Percentiles rank a stretch among this genome's conserved stretches.
Conservation (phyloP, 37 sponge, comb jelly and placozoan genomes). For the Aphrocallistes beatrix region DNA sequence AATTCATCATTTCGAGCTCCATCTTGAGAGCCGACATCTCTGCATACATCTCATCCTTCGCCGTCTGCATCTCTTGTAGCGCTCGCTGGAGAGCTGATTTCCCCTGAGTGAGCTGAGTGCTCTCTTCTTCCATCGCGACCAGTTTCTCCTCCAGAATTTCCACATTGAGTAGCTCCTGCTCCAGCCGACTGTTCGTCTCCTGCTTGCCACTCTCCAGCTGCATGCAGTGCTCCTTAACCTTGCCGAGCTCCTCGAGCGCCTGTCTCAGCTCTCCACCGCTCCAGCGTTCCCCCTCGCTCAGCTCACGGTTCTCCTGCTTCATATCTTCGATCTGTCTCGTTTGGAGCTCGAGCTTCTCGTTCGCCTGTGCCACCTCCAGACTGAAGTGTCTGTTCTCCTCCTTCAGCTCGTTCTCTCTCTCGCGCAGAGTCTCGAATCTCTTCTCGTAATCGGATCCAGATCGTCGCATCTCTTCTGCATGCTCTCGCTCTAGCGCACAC, state of each 20-base stretch:
- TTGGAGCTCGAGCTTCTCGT: background rate
- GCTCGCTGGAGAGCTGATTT: background rate
- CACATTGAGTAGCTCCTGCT: background rate
- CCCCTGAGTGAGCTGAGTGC: background rate
- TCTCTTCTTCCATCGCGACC: background rate
- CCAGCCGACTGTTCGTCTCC: background rate
- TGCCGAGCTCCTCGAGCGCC: conserved; percentile 15
- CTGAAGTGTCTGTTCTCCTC: background rate
- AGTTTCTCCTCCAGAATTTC: background rate
- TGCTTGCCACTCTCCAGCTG: background rate
- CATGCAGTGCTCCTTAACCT: background rate
- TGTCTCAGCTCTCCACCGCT: background rate
- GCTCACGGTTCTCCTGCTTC: background rate
- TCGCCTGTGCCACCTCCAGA: background rate
- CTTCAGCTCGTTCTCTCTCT: background rate
- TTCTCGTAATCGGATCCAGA: background rate
- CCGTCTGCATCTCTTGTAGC: background rate
- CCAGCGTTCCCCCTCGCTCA: background rate
- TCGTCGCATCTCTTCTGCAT: background rate
- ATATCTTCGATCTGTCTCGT: background rate
- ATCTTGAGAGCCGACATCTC: background rate
- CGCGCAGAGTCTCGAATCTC: background rate
- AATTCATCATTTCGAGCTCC: background rate
- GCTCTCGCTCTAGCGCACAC: background rate
- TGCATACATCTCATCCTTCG: background rate